These are phyloP conservation scores for Eulemur rubriventer DNA, from an alignment of 2,797 vertebrate genomes.

Conservation along the genomic window DNA sequence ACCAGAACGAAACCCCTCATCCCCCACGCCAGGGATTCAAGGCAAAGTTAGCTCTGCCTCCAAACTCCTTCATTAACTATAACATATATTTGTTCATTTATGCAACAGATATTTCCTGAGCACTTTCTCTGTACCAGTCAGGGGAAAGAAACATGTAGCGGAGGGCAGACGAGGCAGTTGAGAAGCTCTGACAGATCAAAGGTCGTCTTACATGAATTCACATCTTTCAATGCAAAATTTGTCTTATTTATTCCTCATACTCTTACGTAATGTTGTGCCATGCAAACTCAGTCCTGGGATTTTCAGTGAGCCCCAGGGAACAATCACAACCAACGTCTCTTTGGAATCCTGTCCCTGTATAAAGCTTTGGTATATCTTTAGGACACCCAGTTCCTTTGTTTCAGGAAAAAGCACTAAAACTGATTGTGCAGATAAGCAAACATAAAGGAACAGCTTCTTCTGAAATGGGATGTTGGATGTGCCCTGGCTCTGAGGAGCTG, in stretches of 20 bases:
- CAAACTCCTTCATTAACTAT: background rate
- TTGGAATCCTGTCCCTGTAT: background rate
- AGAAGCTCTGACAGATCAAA: background rate
- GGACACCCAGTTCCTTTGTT: background rate
- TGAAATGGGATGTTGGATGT: background rate
- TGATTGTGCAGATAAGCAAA: background rate
- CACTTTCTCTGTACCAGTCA: background rate
- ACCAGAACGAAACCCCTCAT: background rate
- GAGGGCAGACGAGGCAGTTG: no score
- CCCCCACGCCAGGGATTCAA: rapidly evolving
- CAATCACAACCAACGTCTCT: background rate
- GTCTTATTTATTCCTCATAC: background rate
- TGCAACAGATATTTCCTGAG: background rate
- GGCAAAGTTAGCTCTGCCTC: background rate
- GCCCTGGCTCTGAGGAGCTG: background rate
- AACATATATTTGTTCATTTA: background rate
- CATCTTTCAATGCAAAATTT: background rate
- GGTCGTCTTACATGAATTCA: background rate
- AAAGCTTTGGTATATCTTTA: background rate
- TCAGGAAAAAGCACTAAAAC: background rate
- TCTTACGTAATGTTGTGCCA: background rate
- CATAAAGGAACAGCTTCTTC: background rate
- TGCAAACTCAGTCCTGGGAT: background rate
- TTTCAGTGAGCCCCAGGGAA: background rate
- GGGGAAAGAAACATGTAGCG: rapidly evolving